These are phyloP conservation scores for Rhynchophorus ferrugineus DNA, from an alignment of 1,140 invertebrate genomes.

Conservation along the genomic window DNA sequence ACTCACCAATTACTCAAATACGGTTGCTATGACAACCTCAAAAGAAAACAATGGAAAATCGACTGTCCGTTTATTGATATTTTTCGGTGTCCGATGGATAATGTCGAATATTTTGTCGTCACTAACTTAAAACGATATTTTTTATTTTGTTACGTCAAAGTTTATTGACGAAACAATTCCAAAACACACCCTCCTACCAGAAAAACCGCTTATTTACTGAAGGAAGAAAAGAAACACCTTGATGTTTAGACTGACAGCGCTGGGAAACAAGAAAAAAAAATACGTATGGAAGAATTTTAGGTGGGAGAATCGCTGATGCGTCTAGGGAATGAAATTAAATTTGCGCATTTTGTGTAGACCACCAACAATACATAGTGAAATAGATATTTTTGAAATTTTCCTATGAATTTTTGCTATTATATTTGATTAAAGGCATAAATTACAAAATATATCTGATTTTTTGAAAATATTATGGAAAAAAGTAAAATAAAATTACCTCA, in stretches of 20 bases:
- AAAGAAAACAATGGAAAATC: neutral
- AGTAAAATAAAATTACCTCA: too few relatives aligned
- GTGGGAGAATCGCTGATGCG: neutral
- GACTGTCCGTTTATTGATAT: neutral
- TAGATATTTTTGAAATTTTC: too few relatives aligned
- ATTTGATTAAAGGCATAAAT: too few relatives aligned
- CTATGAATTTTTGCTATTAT: too few relatives aligned
- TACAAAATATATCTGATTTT: too few relatives aligned
- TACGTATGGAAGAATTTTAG: neutral
- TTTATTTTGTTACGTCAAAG: neutral
- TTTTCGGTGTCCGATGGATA: neutral
- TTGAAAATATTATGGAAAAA: too few relatives aligned
- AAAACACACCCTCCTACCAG: neutral
- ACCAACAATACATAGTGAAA: too few relatives aligned
- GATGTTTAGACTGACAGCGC: neutral
- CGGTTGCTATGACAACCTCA: neutral
- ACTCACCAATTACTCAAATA: neutral
- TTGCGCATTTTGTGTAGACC: too few relatives aligned
- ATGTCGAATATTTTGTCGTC: neutral
- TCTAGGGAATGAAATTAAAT: neutral
- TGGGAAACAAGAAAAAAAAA: neutral
- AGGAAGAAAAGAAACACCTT: neutral
- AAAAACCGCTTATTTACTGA: neutral
- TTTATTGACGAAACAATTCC: neutral
- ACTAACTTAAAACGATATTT: too few relatives aligned